Evolutionary conservation across 92 coral and sea anemone species (phyloP), one percentile per base, ranked within the genome.

Genomic region (Virgularia gustaviana): DNA sequence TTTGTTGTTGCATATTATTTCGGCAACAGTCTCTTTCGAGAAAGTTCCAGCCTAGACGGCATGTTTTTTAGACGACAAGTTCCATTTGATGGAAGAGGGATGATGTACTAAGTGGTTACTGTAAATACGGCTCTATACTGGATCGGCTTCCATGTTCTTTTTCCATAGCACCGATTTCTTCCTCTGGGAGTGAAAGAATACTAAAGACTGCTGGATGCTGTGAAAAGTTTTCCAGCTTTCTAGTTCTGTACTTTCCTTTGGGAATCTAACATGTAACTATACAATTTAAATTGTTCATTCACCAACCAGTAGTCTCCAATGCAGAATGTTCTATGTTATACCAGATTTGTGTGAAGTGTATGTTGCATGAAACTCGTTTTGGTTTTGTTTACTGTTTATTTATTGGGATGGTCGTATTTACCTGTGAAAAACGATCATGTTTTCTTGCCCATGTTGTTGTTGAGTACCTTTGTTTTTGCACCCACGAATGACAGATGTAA

Each of bases 361-460:
- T 2, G 2, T 53, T 53, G 59, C 28, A n/a, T 33, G 28, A 53
- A 53, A 53, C 62, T 55, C 31, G 32, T 55, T 18, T 22, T 19
- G 27, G 31, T 55, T 55, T 33, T 55, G 4, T 22, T 55, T 55
- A 22, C 34, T 55, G 62, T 55, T 8, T 22, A 22, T 8, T 55
- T 22, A 55, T 22, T 55, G 34, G 9, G 7, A 25, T 12, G 1
- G 33, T 55, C 31, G 32, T 55, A 12, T 8, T 4, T 55, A 55
- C 33, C 62, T 55, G 62, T 55, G 62, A 55, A 55, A 55, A 55
- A 36, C 62, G 31, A 22, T 25, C 16, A 24, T 55, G 12, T 55
- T 25, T 54, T 22, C 62, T 22, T 55, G 34, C 31, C 8, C 34
- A 55, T n/a, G n/a, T n/a, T 55, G 27, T 12, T 55, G 33, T 25